These are phyloP conservation scores for Rhadinocentrus ornatus DNA, from an alignment of 2,797 vertebrate species.

Conservation along the genomic window DNA sequence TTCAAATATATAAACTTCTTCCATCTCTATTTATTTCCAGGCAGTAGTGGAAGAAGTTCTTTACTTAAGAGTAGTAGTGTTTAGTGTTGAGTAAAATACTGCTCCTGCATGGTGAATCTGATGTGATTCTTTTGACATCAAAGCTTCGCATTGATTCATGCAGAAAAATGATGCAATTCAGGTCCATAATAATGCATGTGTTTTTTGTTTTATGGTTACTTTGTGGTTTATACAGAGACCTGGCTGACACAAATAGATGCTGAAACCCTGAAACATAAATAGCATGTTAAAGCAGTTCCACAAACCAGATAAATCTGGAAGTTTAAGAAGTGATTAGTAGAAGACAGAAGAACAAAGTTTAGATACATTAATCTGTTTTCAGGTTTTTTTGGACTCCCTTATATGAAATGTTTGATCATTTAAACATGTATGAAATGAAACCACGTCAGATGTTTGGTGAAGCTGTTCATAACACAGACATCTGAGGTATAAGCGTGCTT, in stretches of 20 bases:
- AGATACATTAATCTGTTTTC: neutral
- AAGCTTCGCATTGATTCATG: neutral
- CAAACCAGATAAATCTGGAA: neutral
- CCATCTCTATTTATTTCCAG: constrained; percentile 3
- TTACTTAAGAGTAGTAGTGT: neutral
- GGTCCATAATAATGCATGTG: neutral
- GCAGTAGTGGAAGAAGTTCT: neutral
- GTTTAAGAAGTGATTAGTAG: neutral
- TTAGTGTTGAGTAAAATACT: neutral
- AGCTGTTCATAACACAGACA: neutral
- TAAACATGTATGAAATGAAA: neutral
- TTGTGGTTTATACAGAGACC: neutral
- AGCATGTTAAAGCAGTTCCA: neutral
- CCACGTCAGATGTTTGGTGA: neutral
- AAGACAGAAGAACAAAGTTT: neutral
- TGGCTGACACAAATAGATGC: neutral
- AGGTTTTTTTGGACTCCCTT: neutral
- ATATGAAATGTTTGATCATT: neutral
- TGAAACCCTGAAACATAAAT: neutral
- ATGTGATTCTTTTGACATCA: neutral
- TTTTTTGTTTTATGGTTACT: neutral
- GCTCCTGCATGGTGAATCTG: neutral
- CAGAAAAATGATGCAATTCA: neutral
- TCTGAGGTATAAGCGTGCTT: neutral
- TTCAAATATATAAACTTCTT: constrained; percentile 2